Base-by-base conservation (phyloP, 1,140 invertebrate species). In the Drosophila asahinai region DNA sequence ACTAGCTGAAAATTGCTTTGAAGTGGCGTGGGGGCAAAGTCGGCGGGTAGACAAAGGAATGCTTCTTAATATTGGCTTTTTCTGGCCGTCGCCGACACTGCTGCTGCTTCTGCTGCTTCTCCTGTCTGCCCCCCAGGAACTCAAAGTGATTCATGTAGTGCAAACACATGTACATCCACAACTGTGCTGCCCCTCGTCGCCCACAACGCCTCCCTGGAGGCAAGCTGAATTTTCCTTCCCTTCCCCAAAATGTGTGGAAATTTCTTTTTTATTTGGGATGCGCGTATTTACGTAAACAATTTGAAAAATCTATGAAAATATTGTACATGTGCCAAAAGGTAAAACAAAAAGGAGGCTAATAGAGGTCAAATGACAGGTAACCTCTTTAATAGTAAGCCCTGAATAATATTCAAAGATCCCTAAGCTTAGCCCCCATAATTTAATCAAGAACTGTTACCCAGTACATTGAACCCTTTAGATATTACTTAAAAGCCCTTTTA, bases 221-320 rank as follows among this genome's bases (percentile, higher is more conserved):
- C 66, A 47, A 36, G 27, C 9, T 48, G 47, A 58, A n/a, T 57
- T 76, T 59, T 76, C 33, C 72, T 30, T 49, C 17, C 19, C 11
- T 55, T 17, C 9, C 14, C 52, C 52, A 22, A 55, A 45, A 72
- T 43, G 27, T 61, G 27, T 72, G 61, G 25, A 47, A 57, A 66
- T 49, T 59, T 78, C 51, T 71, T 80, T 80, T 76, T 80, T 76
- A 82, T 82, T 87, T 76, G 63, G 63, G 19, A 17, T 48, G 77
- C 64, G 73, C 64, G 54, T 78, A 89, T 89, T 89, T 89, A 89
- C 81, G 81, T 81, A 89, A 87, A 87, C 77, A 87, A 74, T 83
- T 58, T 66, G 15, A 49, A 58, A 78, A 61, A 82, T 55, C 83
- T 77, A 77, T 80, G 67, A 82, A 82, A 82, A 82, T 73, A 75